These are phyloP conservation scores for Herminia tarsipennalis DNA, from an alignment of 2,888 invertebrate genomes.

Conservation along the genomic window DNA sequence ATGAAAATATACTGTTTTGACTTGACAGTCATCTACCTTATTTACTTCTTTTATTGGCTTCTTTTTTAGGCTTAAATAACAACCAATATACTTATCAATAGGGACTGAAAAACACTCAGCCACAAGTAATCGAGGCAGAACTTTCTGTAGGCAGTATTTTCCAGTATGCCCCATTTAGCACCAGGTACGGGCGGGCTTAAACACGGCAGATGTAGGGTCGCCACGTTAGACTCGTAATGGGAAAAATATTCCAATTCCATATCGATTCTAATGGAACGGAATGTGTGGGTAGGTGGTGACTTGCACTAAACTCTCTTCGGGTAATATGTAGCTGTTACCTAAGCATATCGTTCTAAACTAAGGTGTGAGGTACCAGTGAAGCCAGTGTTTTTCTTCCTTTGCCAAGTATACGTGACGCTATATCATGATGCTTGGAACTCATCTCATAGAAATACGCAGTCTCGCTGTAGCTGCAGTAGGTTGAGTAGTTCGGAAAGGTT, in stretches of 20 bases:
- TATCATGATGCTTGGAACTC: too few relatives aligned
- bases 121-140: slow-evolving; percentile 17
- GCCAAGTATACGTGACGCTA: too few relatives aligned
- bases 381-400: background rate
- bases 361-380: background rate
- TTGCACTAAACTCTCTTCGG: background rate
- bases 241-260: slow-evolving; percentile 12
- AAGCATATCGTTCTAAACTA: background rate
- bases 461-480: too few relatives aligned
- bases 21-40: too few relatives aligned
- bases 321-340: background rate
- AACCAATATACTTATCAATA: slow-evolving; percentile 1
- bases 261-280: too few relatives aligned
- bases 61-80: background rate
- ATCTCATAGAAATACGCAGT: too few relatives aligned
- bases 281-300: background rate
- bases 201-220: slow-evolving; percentile 29
- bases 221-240: slow-evolving; percentile 25
- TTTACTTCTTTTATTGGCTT: too few relatives aligned
- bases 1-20: too few relatives aligned
- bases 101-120: slow-evolving; percentile 13
- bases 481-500: too few relatives aligned
- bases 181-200: slow-evolving; percentile 33
- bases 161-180: slow-evolving; percentile 39
- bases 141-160: slow-evolving; percentile 30